Evolutionary conservation across 35 echinoderm and acorn worm genomes (phyloP).

Genomic region (Hemicentrotus pulcherrimus): DNA sequence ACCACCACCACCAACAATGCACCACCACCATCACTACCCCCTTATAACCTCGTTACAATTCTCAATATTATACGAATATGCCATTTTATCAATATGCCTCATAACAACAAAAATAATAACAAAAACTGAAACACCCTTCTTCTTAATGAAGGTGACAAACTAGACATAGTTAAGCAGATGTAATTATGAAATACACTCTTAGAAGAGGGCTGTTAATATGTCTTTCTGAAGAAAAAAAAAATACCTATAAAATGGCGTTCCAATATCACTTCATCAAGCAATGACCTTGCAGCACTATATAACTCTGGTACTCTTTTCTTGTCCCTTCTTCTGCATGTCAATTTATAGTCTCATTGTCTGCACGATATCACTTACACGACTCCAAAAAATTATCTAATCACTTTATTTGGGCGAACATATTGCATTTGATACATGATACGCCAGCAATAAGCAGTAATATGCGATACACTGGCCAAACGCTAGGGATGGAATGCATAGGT

Average conservation of each 20-base stretch:
- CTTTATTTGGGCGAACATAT: conserved; percentile 12
- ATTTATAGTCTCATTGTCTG: not conserved
- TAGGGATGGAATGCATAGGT: not conserved
- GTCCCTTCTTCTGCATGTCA: not conserved
- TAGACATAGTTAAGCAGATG: not conserved
- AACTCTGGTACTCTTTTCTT: not conserved
- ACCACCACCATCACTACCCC: not conserved
- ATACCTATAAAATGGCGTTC: not conserved
- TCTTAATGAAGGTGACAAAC: not conserved
- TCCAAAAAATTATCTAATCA: conserved; percentile 6
- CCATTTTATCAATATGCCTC: too few species aligned
- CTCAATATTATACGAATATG: too few species aligned
- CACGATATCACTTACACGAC: conserved; percentile 9
- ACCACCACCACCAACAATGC: not conserved
- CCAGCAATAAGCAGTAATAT: not conserved
- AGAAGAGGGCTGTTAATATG: too few species aligned
- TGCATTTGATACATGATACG: not conserved
- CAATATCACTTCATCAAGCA: not conserved
- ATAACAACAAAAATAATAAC: too few species aligned
- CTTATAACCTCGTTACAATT: not conserved
- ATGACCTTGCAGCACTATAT: not conserved
- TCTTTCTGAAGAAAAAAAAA: too few species aligned
- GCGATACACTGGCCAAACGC: not conserved
- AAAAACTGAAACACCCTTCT: too few species aligned
- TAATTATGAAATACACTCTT: not conserved